These are phyloP conservation scores for Arctopsyche grandis DNA, from an alignment of 1,140 invertebrate genomes.

Conservation along the genomic window DNA sequence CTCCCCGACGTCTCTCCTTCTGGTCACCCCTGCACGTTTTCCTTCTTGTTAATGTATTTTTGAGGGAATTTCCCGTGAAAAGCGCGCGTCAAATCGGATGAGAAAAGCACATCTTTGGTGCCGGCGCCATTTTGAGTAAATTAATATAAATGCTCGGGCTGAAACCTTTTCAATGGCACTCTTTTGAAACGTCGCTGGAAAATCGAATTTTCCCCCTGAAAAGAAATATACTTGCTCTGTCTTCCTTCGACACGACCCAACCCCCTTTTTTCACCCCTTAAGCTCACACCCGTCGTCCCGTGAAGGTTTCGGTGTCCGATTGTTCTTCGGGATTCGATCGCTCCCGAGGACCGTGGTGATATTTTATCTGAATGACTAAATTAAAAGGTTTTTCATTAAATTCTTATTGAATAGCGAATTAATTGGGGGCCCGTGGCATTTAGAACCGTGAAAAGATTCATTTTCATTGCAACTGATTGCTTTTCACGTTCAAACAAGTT, in stretches of 20 bases:
- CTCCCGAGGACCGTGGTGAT: background rate
- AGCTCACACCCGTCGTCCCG: too few relatives aligned
- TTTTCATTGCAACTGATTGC: conserved; percentile 15
- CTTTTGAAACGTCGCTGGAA: background rate
- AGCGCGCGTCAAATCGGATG: conserved; percentile 7
- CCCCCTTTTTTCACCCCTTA: background rate
- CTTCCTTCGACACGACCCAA: background rate
- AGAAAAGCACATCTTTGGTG: conserved; percentile 6
- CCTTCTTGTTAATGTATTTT: conserved; percentile 8
- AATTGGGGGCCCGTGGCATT: conserved; percentile 6
- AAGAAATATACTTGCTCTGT: background rate
- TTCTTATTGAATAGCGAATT: conserved; percentile 24
- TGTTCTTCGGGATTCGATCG: background rate
- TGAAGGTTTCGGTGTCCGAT: background rate
- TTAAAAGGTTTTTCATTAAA: conserved; percentile 34
- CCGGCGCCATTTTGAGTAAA: background rate
- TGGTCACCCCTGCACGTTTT: background rate
- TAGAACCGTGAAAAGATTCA: background rate
- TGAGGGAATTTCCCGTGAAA: conserved; percentile 21
- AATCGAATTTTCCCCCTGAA: conserved; percentile 9
- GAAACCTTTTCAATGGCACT: conserved; percentile 20
- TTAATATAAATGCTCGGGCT: conserved; percentile 14
- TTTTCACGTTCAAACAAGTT: background rate
- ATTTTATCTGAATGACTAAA: conserved; percentile 16
- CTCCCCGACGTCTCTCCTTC: background rate